Base-by-base conservation (phyloP, 1,140 invertebrate species). In the Aphelinus certus region DNA sequence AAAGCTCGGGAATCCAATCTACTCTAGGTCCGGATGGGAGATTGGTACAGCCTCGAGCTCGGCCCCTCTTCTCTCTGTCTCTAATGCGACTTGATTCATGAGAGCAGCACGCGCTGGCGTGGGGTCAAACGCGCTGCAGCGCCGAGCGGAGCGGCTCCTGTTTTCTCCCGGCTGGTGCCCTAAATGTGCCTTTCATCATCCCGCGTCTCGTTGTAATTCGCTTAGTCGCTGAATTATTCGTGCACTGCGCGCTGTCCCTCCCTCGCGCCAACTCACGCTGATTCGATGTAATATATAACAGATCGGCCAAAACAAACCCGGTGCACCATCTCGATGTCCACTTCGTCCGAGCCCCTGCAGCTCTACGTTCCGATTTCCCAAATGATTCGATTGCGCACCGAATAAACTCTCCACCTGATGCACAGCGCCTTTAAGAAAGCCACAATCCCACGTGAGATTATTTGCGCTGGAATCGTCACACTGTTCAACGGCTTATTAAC, bases 21-120 rank as follows among this genome's bases (percentile, higher is more conserved):
- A 88, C 83, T 87, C 77, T 72, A 83, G 82, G 82, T 85, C 83
- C 78, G 80, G 83, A 80, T 79, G 81, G 84, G 84, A 85, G 83
- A 87, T 87, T 83, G 85, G 83, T 84, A 83, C 79, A 26, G 26
- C 26, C 26, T 78, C 79, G 82, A 65, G 67, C 73, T 78, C 78
- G 78, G 79, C 79, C 71, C 71, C 58, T 10, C 6, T n/a, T 48
- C 42, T 26, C 49, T n/a, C 10, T 64, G 78, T 76, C 78, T 74
- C 81, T 88, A 88, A 88, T 88, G 78, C 83, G 83, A 87, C 83
- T 88, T 88, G 87, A 88, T 88, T 88, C 87, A 88, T 87, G 87
- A 85, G 86, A 82, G 77, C 56, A 81, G 78, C 85, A 79, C 82
- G 81, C 76, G 68, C 73, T 73, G 77, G 76, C 79, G 82, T 83